Percentiles rank a stretch among this genome's conserved stretches.
These are phyloP conservation scores for Hypotaenidia philippensis DNA, from an alignment of 2,797 vertebrate species.

Conservation along the genomic window DNA sequence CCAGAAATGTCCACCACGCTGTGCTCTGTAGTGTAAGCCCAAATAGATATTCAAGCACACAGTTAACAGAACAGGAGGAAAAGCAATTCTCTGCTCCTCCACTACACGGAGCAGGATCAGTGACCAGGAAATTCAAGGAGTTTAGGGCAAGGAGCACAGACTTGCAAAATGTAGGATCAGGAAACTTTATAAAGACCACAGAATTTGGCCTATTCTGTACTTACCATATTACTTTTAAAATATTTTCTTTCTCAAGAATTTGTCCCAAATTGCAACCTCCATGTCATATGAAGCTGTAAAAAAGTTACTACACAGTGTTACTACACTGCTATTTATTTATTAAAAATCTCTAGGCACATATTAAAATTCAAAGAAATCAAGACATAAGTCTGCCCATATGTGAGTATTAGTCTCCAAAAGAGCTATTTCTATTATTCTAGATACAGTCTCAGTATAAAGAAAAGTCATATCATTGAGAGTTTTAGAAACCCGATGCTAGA, in stretches of 20 bases:
- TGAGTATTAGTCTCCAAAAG: not conserved
- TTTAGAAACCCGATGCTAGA: conserved; percentile 62
- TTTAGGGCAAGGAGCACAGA: not conserved
- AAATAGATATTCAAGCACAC: not conserved
- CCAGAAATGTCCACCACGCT: not conserved
- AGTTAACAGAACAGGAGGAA: conserved; percentile 31
- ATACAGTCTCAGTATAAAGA: not conserved
- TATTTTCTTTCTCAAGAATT: not conserved
- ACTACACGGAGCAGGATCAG: not conserved
- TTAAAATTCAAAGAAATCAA: not conserved
- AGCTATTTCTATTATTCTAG: not conserved
- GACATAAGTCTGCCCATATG: not conserved
- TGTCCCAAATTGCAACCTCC: not conserved
- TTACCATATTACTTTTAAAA: not conserved
- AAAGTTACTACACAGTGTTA: not conserved
- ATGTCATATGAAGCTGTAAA: not conserved
- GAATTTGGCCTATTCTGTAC: conserved; percentile 1
- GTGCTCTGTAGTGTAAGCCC: not conserved
- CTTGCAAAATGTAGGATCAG: not conserved
- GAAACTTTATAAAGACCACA: conserved; percentile 45
- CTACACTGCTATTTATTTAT: not conserved
- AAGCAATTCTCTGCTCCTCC: conserved; percentile 21
- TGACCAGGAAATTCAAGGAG: conserved; percentile 24
- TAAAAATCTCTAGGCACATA: not conserved
- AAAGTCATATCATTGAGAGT: not conserved